These are phyloP conservation scores for Trogon surrucura DNA, from an alignment of 2,113 vertebrate genomes.

Conservation along the genomic window DNA sequence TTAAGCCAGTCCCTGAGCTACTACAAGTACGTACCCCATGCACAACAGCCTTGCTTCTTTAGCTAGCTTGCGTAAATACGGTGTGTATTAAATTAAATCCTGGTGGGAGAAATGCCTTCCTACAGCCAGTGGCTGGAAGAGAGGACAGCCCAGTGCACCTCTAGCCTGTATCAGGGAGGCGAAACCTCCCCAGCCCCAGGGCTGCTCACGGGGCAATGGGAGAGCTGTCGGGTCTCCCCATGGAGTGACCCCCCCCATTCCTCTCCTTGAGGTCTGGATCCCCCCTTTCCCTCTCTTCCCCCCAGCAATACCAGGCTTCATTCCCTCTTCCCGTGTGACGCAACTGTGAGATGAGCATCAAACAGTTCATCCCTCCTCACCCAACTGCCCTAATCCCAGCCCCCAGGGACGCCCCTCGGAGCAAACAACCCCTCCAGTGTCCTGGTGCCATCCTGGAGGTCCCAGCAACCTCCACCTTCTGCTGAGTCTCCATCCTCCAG, in stretches of 20 bases:
- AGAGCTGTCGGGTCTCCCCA: not conserved
- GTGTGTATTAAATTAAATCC: not conserved
- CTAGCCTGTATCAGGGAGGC: not conserved
- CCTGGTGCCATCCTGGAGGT: accelerated
- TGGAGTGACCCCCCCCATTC: not conserved
- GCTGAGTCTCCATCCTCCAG: not conserved
- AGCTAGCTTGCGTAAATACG: not conserved
- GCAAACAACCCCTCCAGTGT: accelerated
- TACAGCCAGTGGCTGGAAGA: not conserved
- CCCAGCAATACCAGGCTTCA: not conserved
- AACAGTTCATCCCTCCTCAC: not conserved
- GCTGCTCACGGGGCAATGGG: accelerated
- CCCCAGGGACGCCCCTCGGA: accelerated
- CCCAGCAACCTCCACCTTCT: not conserved
- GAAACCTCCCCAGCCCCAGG: not conserved
- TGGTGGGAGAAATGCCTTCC: not conserved
- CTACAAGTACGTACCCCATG: accelerated
- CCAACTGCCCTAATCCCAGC: not conserved
- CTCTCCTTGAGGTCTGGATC: not conserved
- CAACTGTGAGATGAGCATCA: not conserved
- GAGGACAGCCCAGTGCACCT: not conserved
- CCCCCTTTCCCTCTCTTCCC: not conserved
- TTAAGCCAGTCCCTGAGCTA: not conserved
- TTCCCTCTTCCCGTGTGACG: accelerated
- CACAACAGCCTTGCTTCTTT: accelerated